Base-by-base conservation (phyloP, 2,113 vertebrate genomes). In the Epinephelus moara region DNA sequence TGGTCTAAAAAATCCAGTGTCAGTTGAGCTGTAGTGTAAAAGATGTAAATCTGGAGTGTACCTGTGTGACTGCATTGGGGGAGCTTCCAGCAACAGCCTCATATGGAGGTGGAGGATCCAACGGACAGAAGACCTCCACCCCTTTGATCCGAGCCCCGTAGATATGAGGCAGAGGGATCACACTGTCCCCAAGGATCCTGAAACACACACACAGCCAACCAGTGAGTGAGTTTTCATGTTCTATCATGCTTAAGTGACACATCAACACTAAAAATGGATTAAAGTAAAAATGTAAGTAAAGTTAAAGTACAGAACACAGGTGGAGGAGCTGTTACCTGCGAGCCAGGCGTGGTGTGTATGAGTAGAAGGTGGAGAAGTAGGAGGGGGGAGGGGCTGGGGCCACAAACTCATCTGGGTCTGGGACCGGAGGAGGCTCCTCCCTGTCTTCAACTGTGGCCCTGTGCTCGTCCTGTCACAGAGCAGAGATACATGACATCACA, bases 51-150 rank as follows among this genome's bases (percentile, higher is more conserved):
- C 3, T 10, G 3, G 1, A 27, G 9, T 25, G 6, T 95, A 97
- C 97, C 96, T 96, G 95, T 50, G 92, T 52, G 47, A 17, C 87
- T 55, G 80, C 62, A 67, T 64, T 71, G 3, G 33, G 70, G 19
- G 81, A 73, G 68, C 89, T 86, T 52, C 74, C 90, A 75, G 90
- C 83, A 10, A 94, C 93, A 6, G 90, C 92, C 94, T 97, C 95
- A 0, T 97, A 98, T 0, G 97, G 94, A 37, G 97, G 97, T 0
- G 96, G 96, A 3, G 95, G 95, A 4, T 97, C 96, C 75, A 96
- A 81, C 0, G 94, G 95, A 71, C 95, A 96, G 92, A 97, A 97
- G 23, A 97, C 94, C 81, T 97, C 96, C 64, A 95, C 88, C 0
- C 93, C 96, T 94, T 95, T 97, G 73, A 97, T 95, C 45, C 81